phyloP scores from a whole-genome alignment of 2,888 invertebrate genomes.

The Cantharis rustica region DNA sequence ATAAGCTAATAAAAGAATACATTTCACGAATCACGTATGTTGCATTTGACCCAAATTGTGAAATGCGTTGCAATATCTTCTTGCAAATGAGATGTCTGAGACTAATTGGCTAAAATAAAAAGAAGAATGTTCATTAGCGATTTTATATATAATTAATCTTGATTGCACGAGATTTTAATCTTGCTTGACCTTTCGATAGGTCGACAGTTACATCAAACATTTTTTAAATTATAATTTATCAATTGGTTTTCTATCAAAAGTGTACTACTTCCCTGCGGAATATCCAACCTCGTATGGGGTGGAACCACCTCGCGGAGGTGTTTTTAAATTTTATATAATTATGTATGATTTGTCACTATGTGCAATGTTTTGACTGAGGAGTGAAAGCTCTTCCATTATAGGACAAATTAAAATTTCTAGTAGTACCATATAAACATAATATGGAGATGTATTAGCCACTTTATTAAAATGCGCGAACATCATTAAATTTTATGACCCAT shows the following conservation, averaged over 20 bases:
- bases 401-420: not conserved
- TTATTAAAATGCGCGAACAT: not conserved
- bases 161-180: not conserved
- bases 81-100: not conserved
- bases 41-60: constrained; percentile 1
- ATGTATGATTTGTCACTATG: no score
- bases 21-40: constrained; percentile 2
- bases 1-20: not conserved
- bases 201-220: not conserved
- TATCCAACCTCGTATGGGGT: no score
- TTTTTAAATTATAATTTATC: no score
- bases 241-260: no score
- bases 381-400: not conserved
- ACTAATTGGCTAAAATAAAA: not conserved
- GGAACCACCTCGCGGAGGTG: no score
- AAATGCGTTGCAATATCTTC: not conserved
- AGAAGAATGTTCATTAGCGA: not conserved
- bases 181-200: not conserved
- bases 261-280: no score
- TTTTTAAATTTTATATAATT: no score
- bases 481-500: not conserved
- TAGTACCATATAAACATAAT: not conserved
- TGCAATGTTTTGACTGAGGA: not conserved
- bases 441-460: not conserved
- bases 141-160: not conserved